A percentile compares a stretch with the other conserved stretches of the same genome.
Conservation (phyloP, 1,140 invertebrate species). For the Euglossa dilemma region DNA sequence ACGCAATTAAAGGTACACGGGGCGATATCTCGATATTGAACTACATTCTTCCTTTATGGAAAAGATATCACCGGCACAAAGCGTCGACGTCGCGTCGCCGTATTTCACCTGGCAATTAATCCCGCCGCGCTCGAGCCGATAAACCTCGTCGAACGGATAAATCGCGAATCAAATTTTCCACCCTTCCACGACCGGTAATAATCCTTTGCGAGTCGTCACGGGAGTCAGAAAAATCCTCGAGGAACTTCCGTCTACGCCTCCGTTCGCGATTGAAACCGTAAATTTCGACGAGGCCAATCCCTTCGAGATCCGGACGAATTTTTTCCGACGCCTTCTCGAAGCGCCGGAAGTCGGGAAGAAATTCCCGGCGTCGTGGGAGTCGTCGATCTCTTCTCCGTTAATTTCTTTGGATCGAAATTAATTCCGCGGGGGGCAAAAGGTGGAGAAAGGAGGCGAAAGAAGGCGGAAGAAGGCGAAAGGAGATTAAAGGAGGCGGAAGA, state of each 20-base stretch:
- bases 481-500: too few species aligned
- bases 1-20: conserved; percentile 17
- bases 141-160: neutral
- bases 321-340: too few species aligned
- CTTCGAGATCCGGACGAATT: too few species aligned
- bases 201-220: too few species aligned
- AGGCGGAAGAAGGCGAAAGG: too few species aligned
- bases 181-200: neutral
- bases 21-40: conserved; percentile 22
- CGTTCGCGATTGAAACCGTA: too few species aligned
- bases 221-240: neutral
- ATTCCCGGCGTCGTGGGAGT: too few species aligned
- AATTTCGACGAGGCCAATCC: too few species aligned
- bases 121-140: neutral
- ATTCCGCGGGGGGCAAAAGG: neutral
- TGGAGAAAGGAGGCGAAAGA: too few species aligned
- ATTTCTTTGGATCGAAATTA: neutral
- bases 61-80: conserved; percentile 14
- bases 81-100: neutral
- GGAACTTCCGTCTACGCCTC: too few species aligned
- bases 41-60: conserved; percentile 31
- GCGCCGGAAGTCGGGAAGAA: too few species aligned
- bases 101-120: conserved; percentile 9
- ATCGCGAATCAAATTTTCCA: neutral
- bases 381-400: neutral